A percentile compares a stretch with the other conserved stretches of the same genome.
These are phyloP conservation scores for Agrilus cyanescens DNA, from an alignment of 2,888 invertebrate genomes.

Conservation along the genomic window DNA sequence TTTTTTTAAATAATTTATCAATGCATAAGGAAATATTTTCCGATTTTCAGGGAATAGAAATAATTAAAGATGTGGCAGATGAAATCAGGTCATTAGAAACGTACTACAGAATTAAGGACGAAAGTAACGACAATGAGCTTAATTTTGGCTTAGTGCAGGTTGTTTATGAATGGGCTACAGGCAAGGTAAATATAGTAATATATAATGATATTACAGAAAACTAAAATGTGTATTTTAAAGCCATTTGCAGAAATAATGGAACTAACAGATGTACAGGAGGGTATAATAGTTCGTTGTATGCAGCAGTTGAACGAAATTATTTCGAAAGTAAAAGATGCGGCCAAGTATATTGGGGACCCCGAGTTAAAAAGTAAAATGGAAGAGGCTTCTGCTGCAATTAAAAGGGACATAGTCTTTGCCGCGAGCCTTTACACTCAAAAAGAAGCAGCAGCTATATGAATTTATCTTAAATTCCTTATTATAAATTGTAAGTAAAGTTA, in stretches of 20 bases:
- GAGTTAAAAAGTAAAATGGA: constrained; percentile 89
- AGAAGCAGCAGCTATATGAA: constrained; percentile 7
- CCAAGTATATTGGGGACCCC: constrained; percentile 86
- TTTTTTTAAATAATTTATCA: constrained; percentile 1
- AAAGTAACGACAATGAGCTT: constrained; percentile 48
- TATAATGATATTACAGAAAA: neutral
- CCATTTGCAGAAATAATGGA: constrained; percentile 90
- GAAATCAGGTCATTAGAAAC: constrained; percentile 57
- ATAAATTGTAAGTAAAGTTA: no score
- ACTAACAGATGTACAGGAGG: constrained; percentile 91
- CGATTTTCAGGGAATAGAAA: constrained; percentile 49
- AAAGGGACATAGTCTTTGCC: constrained; percentile 95
- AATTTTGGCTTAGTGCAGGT: constrained; percentile 90
- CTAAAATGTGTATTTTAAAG: constrained; percentile 31
- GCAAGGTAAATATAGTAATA: constrained; percentile 47
- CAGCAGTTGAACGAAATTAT: constrained; percentile 91
- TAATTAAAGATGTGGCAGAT: constrained; percentile 55
- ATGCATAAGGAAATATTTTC: neutral
- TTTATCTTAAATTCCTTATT: neutral
- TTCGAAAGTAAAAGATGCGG: constrained; percentile 81
- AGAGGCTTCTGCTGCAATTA: constrained; percentile 83
- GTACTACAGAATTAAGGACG: constrained; percentile 43
- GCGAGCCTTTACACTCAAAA: constrained; percentile 81
- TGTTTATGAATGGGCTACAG: constrained; percentile 92
- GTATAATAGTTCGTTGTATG: constrained; percentile 93